These are phyloP conservation scores for Apostichopus japonicus DNA, from an alignment of 35 echinoderm and acorn worm genomes.

Conservation along the genomic window DNA sequence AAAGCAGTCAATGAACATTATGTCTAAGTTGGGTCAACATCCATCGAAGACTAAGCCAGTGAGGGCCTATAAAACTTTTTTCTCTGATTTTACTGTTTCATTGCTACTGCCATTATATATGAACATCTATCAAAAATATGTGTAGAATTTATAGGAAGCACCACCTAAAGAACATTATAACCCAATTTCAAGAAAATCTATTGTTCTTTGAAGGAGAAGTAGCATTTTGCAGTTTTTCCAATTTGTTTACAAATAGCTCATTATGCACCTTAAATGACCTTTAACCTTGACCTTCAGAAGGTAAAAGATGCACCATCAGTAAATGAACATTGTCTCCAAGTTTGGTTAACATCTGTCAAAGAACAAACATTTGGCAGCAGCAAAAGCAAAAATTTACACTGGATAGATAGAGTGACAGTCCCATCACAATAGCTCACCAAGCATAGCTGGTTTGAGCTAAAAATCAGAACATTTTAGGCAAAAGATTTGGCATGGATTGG, in stretches of 20 bases:
- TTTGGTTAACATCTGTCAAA: constrained; percentile 6
- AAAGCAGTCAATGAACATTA: not conserved
- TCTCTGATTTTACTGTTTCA: not conserved
- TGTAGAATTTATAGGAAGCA: not conserved
- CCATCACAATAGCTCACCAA: too few species aligned
- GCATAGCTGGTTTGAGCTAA: too few species aligned
- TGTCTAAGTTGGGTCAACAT: not conserved
- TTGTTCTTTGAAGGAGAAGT: not conserved
- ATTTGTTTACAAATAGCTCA: not conserved
- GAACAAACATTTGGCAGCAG: not conserved
- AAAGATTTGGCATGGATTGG: too few species aligned
- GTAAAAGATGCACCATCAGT: not conserved
- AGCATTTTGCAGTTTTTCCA: not conserved
- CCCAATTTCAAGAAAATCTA: not conserved
- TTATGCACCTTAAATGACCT: not conserved
- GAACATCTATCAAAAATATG: not conserved
- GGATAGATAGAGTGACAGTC: too few species aligned
- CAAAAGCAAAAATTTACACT: not conserved
- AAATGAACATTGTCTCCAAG: not conserved
- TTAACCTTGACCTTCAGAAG: not conserved
- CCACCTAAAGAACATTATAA: not conserved
- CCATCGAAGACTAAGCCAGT: not conserved
- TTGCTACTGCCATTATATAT: not conserved
- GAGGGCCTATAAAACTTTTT: not conserved
- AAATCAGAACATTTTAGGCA: too few species aligned